Evolutionary conservation across 2,113 vertebrate genomes (phyloP), one percentile per base, ranked within the genome.

Genomic region (Leuciscus idus): DNA sequence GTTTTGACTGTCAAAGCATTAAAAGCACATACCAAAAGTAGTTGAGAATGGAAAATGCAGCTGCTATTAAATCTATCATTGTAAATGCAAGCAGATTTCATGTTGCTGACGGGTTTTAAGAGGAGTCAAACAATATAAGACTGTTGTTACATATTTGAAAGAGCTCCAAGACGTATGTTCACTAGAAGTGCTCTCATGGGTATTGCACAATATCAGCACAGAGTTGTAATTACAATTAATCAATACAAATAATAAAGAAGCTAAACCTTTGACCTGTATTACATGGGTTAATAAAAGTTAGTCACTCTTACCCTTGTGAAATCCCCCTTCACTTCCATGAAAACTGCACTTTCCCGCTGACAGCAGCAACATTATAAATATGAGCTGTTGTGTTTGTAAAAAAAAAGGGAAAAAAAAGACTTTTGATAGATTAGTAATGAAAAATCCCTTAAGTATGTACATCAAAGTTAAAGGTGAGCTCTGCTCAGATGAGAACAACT

Each of bases 231-330:
- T n/a, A 50, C 59, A 73, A 66, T 17, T 48, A 10, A 43, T 84
- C 66, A 82, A 73, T 79, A 68, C 72, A 89, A 78, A 82, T 73
- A 36, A 84, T 66, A 46, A 79, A 61, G 21, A 80, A 77, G 15
- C 39, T 73, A 78, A 83, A 87, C 87, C 43, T 30, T 68, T 82
- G 78, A 77, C 70, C 66, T 84, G 57, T 39, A 48, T 57, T 52
- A 87, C 72, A 73, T 28, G 23, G 48, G 36, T 68, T 36, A 70
- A 82, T 70, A 70, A 81, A 33, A 68, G 26, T 55, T 7, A 79
- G 36, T 15, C 80, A 66, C 13, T 83, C 86, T 70, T 76, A 87
- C 81, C 81, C 74, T 48, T 43, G 46, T 11, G 64, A 84, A 83
- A 43, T 61, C 36, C 33, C 23, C 50, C 28, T 39, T 80, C 3